Percentiles rank a stretch among this genome's conserved stretches.
Evolutionary conservation across 1,140 invertebrate species (phyloP).

Genomic region (Drosophila ironensis): DNA sequence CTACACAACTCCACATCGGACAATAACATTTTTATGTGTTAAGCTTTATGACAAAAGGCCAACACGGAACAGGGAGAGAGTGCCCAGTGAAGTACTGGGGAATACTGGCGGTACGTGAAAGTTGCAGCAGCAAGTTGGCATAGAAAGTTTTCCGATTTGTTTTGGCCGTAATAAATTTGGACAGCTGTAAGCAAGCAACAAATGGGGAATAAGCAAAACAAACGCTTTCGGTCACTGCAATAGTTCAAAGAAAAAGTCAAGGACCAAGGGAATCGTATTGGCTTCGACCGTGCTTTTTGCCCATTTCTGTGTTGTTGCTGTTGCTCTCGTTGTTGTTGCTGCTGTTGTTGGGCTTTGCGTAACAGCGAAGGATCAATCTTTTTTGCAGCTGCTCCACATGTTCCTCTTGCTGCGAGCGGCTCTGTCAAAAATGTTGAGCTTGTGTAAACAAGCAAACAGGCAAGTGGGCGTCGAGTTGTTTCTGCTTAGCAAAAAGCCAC

Average conservation of each 20-base stretch:
- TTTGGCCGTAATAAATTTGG: slow-evolving; percentile 66
- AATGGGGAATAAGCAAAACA: slow-evolving; percentile 73
- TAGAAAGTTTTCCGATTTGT: slow-evolving; percentile 55
- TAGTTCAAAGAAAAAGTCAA: slow-evolving; percentile 51
- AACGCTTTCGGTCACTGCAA: slow-evolving; percentile 55
- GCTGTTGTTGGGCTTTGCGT: slow-evolving; percentile 14
- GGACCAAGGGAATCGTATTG: slow-evolving; percentile 45
- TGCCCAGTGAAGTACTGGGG: slow-evolving; percentile 31
- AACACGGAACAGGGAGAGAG: slow-evolving; percentile 13
- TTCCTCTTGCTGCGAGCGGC: slow-evolving; percentile 25
- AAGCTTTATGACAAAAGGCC: slow-evolving; percentile 78
- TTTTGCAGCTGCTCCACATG: slow-evolving; percentile 54
- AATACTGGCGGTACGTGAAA: slow-evolving; percentile 48
- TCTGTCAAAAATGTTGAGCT: slow-evolving; percentile 66
- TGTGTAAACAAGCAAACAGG: slow-evolving; percentile 28
- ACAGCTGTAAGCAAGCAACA: slow-evolving; percentile 72
- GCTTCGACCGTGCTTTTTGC: slow-evolving; percentile 27
- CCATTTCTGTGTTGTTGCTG: too few relatives aligned
- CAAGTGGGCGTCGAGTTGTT: slow-evolving; percentile 25
- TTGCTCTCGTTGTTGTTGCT: not conserved
- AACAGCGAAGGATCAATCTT: slow-evolving; percentile 59
- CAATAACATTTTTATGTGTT: slow-evolving; percentile 80
- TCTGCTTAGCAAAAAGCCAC: slow-evolving; percentile 3
- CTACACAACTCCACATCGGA: slow-evolving; percentile 71
- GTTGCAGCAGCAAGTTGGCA: slow-evolving; percentile 47